Conservation (phyloP, 2,888 invertebrate species). For the Sicus ferrugineus region DNA sequence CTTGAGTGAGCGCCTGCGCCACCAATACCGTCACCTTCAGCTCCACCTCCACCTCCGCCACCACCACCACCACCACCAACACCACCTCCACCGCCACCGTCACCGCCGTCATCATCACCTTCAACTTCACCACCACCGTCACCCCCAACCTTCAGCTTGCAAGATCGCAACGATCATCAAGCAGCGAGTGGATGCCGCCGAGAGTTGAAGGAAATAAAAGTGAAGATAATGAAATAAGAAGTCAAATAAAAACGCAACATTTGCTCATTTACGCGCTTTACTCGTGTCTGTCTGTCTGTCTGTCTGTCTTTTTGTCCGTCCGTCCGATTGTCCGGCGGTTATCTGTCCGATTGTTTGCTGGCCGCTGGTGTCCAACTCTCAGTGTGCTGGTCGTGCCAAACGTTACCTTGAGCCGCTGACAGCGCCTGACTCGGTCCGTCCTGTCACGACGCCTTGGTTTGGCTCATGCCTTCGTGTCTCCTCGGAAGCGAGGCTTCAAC, state of each 20-base stretch:
- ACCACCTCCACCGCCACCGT: slow-evolving; percentile 19
- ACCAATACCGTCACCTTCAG: too few relatives aligned
- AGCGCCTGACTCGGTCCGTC: background rate
- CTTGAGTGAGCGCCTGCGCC: slow-evolving; percentile 46
- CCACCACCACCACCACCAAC: slow-evolving; percentile 47
- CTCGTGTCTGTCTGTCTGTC: slow-evolving; percentile 9
- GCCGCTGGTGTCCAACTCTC: background rate
- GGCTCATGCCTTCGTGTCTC: background rate
- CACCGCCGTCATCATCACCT: background rate
- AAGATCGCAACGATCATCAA: background rate
- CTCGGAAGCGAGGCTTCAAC: background rate
- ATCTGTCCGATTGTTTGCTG: background rate
- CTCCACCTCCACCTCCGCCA: slow-evolving; percentile 42
- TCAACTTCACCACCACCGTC: background rate
- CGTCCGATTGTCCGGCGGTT: background rate
- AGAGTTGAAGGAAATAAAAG: slow-evolving; percentile 17
- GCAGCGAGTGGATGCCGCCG: background rate
- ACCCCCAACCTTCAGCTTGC: background rate
- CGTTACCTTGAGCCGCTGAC: slow-evolving; percentile 8
- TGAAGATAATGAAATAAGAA: slow-evolving; percentile 17
- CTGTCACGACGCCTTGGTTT: background rate
- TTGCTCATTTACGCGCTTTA: slow-evolving; percentile 31
- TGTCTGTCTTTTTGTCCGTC: background rate
- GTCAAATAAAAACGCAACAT: slow-evolving; percentile 29
- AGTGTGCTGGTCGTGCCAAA: background rate